Base-by-base conservation (phyloP, 2,888 invertebrate genomes). In the Ectemnius cavifrons region DNA sequence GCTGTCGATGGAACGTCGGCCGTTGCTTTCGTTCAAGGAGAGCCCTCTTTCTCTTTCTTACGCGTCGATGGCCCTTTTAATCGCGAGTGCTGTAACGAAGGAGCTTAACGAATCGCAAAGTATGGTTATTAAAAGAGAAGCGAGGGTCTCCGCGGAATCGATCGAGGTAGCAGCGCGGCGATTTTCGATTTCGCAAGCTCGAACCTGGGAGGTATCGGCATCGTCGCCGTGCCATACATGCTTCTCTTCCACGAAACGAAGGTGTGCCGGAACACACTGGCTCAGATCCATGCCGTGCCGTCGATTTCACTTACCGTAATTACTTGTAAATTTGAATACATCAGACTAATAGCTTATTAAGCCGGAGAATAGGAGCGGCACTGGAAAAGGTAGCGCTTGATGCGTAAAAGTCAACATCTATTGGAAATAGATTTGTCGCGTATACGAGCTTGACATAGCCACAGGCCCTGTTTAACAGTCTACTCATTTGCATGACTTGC, bases 81-180 rank as follows among this genome's bases (percentile, higher is more conserved):
- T 73, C 71, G 77, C 47, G 52, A 14, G 60, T 63, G 72, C 76
- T 79, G 83, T 79, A 79, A 78, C 79, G 77, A 81, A 78, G 77
- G 74, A 71, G 83, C 84, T 78, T 81, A 85, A 86, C 86, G 86
- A 86, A 86, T 86, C 85, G 85, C 78, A 86, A 86, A 86, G 83
- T 86, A 80, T 77, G 78, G 83, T 84, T 84, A 85, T 86, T 86
- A 86, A 85, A 85, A 81, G 70, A 74, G 81, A 78, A 75, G 63
- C 73, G 73, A 65, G 28, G 27, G 47, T 46, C 67, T 2, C 14
- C 45, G 45, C 45, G n/a, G 63, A 58, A 27, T 14, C 76, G 77
- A 68, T 75, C 75, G 62, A 20, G 59, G 58, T 62, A 62, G 67
- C 66, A 75, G 63, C 70, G 59, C 65, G 74, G 73, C 71, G 79